Percentiles rank a stretch among this genome's conserved stretches.
These are phyloP conservation scores for Charina bottae DNA, from an alignment of 2,113 vertebrate genomes.

Conservation along the genomic window DNA sequence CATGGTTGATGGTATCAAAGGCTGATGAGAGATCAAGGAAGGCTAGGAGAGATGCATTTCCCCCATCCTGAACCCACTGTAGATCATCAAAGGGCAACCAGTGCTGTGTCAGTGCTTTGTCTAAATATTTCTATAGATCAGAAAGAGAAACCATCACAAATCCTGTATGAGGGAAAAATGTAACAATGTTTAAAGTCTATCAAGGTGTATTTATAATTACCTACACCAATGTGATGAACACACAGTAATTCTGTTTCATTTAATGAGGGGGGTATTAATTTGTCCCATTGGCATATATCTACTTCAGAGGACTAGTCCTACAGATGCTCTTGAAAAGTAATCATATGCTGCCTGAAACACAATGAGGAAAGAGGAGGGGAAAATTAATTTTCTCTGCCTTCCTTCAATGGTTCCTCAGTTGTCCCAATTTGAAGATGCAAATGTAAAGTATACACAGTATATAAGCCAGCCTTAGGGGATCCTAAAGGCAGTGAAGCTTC, in stretches of 20 bases:
- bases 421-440: neutral
- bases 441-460: neutral
- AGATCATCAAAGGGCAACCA: neutral
- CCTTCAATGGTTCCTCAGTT: neutral
- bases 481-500: neutral
- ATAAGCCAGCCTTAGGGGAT: neutral
- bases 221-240: neutral
- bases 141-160: neutral
- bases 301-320: neutral
- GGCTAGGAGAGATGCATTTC: neutral
- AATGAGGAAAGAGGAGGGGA: neutral
- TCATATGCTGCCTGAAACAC: neutral
- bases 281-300: neutral
- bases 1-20: no score
- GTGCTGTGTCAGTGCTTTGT: neutral
- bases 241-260: neutral
- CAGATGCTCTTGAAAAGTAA: neutral
- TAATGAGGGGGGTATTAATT: neutral
- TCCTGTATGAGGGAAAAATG: neutral
- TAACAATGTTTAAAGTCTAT: neutral
- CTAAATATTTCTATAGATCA: neutral
- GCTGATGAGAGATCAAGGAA: neutral
- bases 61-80: neutral
- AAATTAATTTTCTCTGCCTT: no score
- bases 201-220: neutral